These are phyloP conservation scores for Pterocles burchelli DNA, from an alignment of 2,113 vertebrate species.

Conservation along the genomic window DNA sequence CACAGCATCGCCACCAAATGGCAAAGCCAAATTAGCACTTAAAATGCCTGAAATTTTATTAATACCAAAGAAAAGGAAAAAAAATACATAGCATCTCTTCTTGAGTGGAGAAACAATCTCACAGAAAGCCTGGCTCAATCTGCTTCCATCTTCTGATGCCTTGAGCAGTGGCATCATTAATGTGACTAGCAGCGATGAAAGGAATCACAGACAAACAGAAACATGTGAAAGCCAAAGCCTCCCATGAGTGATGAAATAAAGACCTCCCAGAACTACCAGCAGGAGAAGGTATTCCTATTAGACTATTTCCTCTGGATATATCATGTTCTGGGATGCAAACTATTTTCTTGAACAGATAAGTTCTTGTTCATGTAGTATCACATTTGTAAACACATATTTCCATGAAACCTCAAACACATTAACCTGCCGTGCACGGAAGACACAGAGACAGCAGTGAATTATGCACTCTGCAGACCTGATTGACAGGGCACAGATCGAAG, in stretches of 20 bases:
- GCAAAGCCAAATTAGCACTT: conserved; percentile 8
- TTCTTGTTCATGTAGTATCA: background rate
- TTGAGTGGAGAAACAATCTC: background rate
- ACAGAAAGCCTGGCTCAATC: background rate
- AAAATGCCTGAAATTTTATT: background rate
- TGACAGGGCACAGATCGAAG: background rate
- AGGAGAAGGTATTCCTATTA: background rate
- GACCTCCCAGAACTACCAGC: background rate
- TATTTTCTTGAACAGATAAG: background rate
- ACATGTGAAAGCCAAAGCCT: background rate
- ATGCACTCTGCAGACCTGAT: background rate
- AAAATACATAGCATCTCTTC: background rate
- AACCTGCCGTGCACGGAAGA: background rate
- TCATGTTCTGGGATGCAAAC: background rate
- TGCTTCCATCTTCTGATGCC: background rate
- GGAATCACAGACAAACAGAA: background rate
- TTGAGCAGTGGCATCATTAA: background rate
- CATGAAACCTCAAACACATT: background rate
- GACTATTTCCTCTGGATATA: background rate
- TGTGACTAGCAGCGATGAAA: background rate
- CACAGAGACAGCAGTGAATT: background rate
- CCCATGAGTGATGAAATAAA: background rate
- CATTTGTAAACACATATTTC: background rate
- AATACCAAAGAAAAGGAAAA: background rate
- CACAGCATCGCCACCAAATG: conserved; percentile 13